These are phyloP conservation scores for Bellardia pandia DNA, from an alignment of 2,888 invertebrate species.

Conservation along the genomic window DNA sequence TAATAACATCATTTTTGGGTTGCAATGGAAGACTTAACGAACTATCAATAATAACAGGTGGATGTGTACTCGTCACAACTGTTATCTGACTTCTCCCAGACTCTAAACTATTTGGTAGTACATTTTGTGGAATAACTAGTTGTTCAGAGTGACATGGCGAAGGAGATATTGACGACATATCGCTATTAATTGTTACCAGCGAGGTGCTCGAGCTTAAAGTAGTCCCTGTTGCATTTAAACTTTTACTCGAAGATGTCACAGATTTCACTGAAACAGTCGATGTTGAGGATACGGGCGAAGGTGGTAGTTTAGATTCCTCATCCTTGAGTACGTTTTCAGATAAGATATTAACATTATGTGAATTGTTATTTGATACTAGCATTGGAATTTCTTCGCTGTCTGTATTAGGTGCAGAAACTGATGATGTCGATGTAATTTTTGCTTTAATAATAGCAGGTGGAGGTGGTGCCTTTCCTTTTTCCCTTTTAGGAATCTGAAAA, in stretches of 20 bases:
- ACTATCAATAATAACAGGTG: constrained; percentile 90
- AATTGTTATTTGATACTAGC: constrained; percentile 55
- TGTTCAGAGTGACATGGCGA: constrained; percentile 74
- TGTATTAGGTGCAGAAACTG: constrained; percentile 58
- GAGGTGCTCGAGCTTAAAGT: constrained; percentile 81
- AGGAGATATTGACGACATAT: constrained; percentile 79
- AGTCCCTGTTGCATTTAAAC: constrained; percentile 60
- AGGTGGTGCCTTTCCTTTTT: constrained; percentile 92
- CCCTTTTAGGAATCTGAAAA: constrained; percentile 89
- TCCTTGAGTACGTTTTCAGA: constrained; percentile 3
- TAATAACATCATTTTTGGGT: constrained; percentile 88
- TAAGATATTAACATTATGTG: constrained; percentile 47
- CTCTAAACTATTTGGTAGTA: constrained; percentile 89
- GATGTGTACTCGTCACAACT: constrained; percentile 92
- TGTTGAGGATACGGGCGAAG: constrained; percentile 80
- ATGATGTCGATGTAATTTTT: constrained; percentile 49
- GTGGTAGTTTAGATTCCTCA: constrained; percentile 68
- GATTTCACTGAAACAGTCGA: constrained; percentile 79
- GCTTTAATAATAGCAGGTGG: constrained; percentile 84
- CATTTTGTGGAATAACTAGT: constrained; percentile 77
- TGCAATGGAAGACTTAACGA: constrained; percentile 74
- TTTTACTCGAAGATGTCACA: constrained; percentile 75
- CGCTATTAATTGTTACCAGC: constrained; percentile 83
- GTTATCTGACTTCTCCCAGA: constrained; percentile 91
- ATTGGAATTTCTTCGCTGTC: constrained; percentile 34